Evolutionary conservation across 2,113 vertebrate species (phyloP).

Genomic region (Sphaerodactylus townsendi): DNA sequence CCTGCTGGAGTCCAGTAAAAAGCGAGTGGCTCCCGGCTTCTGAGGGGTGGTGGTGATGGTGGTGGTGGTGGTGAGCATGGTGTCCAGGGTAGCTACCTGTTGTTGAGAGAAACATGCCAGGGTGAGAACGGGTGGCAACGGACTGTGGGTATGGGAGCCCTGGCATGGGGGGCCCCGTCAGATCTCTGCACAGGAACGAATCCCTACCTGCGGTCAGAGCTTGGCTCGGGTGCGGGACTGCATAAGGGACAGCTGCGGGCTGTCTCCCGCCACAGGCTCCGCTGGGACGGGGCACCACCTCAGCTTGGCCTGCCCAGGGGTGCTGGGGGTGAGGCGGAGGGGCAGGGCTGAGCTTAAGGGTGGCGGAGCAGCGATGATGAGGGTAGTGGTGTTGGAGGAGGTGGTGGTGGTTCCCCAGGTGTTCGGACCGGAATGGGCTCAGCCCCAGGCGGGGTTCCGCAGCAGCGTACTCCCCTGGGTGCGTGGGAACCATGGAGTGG

Average conservation of each 20-base stretch:
- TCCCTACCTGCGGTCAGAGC: slow-evolving; percentile 89
- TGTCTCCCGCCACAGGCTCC: slow-evolving; percentile 85
- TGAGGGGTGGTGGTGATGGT: slow-evolving; percentile 91
- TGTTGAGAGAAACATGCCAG: slow-evolving; percentile 98
- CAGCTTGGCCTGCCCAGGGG: slow-evolving; percentile 86
- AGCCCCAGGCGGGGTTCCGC: slow-evolving; percentile 86
- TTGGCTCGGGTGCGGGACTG: slow-evolving; percentile 81
- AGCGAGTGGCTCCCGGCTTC: slow-evolving; percentile 88
- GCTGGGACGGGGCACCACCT: slow-evolving; percentile 88
- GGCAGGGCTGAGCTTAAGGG: slow-evolving; percentile 90
- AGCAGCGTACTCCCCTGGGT: slow-evolving; percentile 85
- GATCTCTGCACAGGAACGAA: slow-evolving; percentile 86
- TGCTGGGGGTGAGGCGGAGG: slow-evolving; percentile 76
- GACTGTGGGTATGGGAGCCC: slow-evolving; percentile 83
- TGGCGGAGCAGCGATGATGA: slow-evolving; percentile 90
- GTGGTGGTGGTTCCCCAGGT: slow-evolving; percentile 82
- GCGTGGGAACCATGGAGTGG: slow-evolving; percentile 83
- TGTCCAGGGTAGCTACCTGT: slow-evolving; percentile 99
- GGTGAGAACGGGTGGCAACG: slow-evolving; percentile 85
- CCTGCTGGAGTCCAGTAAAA: slow-evolving; percentile 92
- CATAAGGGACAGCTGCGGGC: slow-evolving; percentile 78
- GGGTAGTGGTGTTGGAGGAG: slow-evolving; percentile 71
- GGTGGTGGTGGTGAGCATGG: slow-evolving; percentile 84
- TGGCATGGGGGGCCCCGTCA: slow-evolving; percentile 87
- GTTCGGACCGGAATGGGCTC: slow-evolving; percentile 88